Base-by-base conservation (phyloP, 2,797 vertebrate species). In the Cynopterus sphinx region DNA sequence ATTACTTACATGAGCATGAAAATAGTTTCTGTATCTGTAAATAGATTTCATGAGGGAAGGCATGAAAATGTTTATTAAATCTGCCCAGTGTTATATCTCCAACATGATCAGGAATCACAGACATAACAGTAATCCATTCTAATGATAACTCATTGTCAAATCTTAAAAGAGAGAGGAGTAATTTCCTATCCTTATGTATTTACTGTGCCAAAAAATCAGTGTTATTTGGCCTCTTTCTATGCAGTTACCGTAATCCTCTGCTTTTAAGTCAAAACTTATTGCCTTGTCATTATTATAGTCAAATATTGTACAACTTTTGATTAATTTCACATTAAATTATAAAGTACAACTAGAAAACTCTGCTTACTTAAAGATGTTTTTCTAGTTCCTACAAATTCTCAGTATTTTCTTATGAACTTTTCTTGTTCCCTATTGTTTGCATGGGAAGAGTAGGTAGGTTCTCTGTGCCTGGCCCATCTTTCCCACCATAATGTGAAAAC, bases 311-410 rank as follows among this genome's bases (percentile, higher is more conserved):
- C 13, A 93, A 53, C 21, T 67, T 94, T 53, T 59, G 74, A 28
- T 96, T 83, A 88, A 92, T 43, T 94, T 90, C 65, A 67, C 21
- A 26, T 92, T 88, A 89, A 11, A 1, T 93, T 67, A 87, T 79
- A 74, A 78, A 71, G 57, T 74, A 10, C 19, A 55, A 81, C 74
- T 3, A 53, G 61, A 31, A 79, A 93, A 89, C 36, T 92, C 82
- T 83, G n/a, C 24, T 55, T 71, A 51, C 28, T 49, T 51, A 28
- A 61, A 87, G 51, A 90, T 22, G 4, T 36, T 55, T 90, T 68
- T 70, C 81, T 97, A 84, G 15, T 91, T 36, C 19, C 68, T 95
- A 65, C 9, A 94, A 90, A 39, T 68, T 96, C 70, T 96, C 46
- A 36, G 33, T 83, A 53, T 77, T 94, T 95, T 95, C 82, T 79